A percentile compares a stretch with the other conserved stretches of the same genome.
Evolutionary conservation across 1,140 invertebrate genomes (phyloP).

Genomic region (Drosophila sturtevanti): DNA sequence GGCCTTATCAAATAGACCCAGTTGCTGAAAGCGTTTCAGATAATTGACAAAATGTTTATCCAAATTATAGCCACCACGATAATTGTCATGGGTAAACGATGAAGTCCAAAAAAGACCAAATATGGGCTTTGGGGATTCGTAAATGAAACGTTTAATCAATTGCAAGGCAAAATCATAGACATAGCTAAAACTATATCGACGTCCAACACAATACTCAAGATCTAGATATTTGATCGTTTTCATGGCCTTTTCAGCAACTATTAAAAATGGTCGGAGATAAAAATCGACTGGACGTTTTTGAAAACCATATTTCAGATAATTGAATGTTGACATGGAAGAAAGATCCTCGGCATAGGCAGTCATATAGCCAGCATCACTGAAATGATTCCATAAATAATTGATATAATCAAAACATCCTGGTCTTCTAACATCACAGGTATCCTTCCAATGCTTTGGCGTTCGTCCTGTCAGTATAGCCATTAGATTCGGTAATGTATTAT

Average conservation of each 20-base stretch:
- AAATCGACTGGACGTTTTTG: constrained; percentile 90
- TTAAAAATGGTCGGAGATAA: constrained; percentile 89
- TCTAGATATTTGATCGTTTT: not conserved
- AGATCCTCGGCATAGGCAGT: constrained; percentile 92
- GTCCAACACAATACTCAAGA: constrained; percentile 83
- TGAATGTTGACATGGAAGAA: constrained; percentile 89
- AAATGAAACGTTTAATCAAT: constrained; percentile 82
- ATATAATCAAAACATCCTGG: constrained; percentile 84
- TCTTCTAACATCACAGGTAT: constrained; percentile 83
- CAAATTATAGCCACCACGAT: constrained; percentile 86
- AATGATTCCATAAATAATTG: constrained; percentile 91
- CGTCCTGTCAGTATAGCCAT: constrained; percentile 89
- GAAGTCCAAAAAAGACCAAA: constrained; percentile 92
- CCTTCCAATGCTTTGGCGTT: constrained; percentile 77
- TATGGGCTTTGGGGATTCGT: constrained; percentile 84
- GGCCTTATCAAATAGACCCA: constrained; percentile 86
- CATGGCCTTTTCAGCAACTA: constrained; percentile 83
- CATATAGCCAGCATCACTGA: constrained; percentile 87
- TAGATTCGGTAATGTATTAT: constrained; percentile 92
- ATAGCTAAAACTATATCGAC: constrained; percentile 84
- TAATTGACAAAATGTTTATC: constrained; percentile 85
- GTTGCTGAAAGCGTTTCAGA: constrained; percentile 84
- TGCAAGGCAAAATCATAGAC: constrained; percentile 85
- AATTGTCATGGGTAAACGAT: constrained; percentile 89
- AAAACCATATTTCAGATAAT: constrained; percentile 91